Evolutionary conservation across 2,888 invertebrate genomes (phyloP).

Genomic region (Drosophila picticornis): DNA sequence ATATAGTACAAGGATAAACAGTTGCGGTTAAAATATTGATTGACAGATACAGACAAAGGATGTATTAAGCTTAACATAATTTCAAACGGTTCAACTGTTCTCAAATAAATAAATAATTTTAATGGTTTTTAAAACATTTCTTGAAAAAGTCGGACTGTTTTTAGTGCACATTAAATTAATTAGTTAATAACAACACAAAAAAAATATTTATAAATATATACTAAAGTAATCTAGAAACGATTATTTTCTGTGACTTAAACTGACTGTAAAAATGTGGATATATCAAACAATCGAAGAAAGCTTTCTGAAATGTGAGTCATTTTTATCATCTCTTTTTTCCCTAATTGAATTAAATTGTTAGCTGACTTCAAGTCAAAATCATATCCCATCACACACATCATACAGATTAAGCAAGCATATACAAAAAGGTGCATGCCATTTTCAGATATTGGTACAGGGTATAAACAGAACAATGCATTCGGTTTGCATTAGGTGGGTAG

Average conservation of each 20-base stretch:
- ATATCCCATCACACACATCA: not conserved
- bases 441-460: not conserved
- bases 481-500: not conserved
- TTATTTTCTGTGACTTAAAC: not conserved
- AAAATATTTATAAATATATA: no score
- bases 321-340: not conserved
- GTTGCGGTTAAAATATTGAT: not conserved
- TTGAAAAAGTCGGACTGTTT: not conserved
- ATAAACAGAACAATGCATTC: not conserved
- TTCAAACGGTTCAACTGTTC: not conserved
- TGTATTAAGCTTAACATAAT: not conserved
- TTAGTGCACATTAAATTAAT: not conserved
- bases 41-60: no score
- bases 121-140: not conserved
- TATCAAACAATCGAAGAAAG: not conserved
- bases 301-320: not conserved
- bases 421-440: not conserved
- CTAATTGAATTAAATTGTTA: not conserved
- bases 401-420: not conserved
- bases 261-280: not conserved
- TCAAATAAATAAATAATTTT: not conserved
- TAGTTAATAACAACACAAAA: not conserved
- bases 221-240: not conserved
- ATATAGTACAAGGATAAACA: not conserved
- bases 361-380: not conserved